Conservation (phyloP, 2,797 vertebrate species). For the Rachycentron canadum region DNA sequence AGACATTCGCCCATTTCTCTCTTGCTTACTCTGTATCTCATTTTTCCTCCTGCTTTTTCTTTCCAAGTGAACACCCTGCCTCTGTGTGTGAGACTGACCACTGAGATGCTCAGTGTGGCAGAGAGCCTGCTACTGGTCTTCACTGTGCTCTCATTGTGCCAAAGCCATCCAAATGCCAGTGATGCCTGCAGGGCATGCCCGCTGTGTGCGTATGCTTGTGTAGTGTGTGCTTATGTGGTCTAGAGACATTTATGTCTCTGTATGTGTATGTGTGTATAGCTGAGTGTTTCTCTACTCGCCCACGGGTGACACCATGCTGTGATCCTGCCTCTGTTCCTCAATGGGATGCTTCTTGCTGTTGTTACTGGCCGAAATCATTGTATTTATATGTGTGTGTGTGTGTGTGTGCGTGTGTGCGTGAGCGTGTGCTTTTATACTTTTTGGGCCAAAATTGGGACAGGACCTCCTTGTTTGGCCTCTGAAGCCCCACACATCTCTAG, state of each 20-base stretch:
- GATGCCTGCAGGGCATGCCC: slow-evolving; percentile 68
- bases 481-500: slow-evolving; percentile 31
- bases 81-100: slow-evolving; percentile 69
- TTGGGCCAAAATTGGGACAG: slow-evolving; percentile 38
- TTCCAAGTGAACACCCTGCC: slow-evolving; percentile 53
- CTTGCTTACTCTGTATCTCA: slow-evolving; percentile 19
- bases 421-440: slow-evolving; percentile 5
- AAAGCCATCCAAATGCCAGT: slow-evolving; percentile 74
- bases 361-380: slow-evolving; percentile 32
- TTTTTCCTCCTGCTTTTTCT: slow-evolving; percentile 32
- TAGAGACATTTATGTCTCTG: slow-evolving; percentile 50
- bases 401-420: neutral
- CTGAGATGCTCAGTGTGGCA: slow-evolving; percentile 63
- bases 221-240: slow-evolving; percentile 30
- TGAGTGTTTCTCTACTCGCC: slow-evolving; percentile 50
- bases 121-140: slow-evolving; percentile 65
- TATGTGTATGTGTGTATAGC: slow-evolving; percentile 30
- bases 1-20: slow-evolving; percentile 24
- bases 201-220: slow-evolving; percentile 59
- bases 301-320: slow-evolving; percentile 65
- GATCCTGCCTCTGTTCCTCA: slow-evolving; percentile 60
- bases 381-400: neutral
- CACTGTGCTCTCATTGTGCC: slow-evolving; percentile 72
- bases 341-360: slow-evolving; percentile 40
- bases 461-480: slow-evolving; percentile 43